Evolutionary conservation across 2,888 invertebrate genomes (phyloP).

Genomic region (Ctena decussata): DNA sequence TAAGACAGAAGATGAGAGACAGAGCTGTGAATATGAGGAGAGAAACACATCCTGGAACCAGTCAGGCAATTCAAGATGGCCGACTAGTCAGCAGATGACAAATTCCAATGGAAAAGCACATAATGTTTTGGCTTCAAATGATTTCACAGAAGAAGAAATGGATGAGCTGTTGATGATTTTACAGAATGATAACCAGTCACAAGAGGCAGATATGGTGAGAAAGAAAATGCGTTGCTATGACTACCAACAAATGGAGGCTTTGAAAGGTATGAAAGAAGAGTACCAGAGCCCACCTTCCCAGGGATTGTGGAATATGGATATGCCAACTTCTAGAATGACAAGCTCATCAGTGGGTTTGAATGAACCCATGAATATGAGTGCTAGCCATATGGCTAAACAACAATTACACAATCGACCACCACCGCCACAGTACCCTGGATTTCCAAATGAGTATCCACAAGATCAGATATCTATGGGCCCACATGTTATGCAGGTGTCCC

Average conservation of each 20-base stretch:
- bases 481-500: slow-evolving; percentile 39
- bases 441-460: slow-evolving; percentile 31
- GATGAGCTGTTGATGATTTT: slow-evolving; percentile 71
- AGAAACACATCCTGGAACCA: neutral
- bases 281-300: slow-evolving; percentile 1
- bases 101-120: neutral
- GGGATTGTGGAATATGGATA: slow-evolving; percentile 30
- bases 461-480: neutral
- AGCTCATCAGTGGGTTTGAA: slow-evolving; percentile 34
- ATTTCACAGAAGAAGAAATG: slow-evolving; percentile 73
- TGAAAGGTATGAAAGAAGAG: slow-evolving; percentile 33
- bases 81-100: slow-evolving; percentile 9
- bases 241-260: slow-evolving; percentile 31
- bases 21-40: slow-evolving; percentile 51
- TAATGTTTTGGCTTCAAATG: slow-evolving; percentile 33
- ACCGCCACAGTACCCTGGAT: slow-evolving; percentile 62
- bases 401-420: slow-evolving; percentile 45
- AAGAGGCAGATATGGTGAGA: neutral
- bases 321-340: slow-evolving; percentile 27
- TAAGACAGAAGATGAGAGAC: slow-evolving; percentile 47
- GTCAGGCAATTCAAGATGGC: neutral
- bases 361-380: slow-evolving; percentile 63
- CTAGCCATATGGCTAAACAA: slow-evolving; percentile 37
- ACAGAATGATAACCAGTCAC: slow-evolving; percentile 60
- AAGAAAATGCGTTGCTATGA: slow-evolving; percentile 61